Evolutionary conservation across 2,113 vertebrate genomes (phyloP).

Genomic region (Spea bombifrons): DNA sequence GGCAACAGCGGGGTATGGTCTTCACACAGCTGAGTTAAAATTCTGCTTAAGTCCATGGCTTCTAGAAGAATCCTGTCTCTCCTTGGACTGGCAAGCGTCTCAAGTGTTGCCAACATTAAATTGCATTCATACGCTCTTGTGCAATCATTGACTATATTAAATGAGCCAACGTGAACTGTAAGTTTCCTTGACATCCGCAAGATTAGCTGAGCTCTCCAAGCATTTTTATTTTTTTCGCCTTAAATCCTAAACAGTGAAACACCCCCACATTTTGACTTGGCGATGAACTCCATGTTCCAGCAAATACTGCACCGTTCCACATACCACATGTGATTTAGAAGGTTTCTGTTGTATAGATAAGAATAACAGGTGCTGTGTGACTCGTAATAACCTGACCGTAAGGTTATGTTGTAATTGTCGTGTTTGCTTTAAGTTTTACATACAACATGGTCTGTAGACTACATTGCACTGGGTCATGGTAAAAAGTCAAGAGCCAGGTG

Average conservation of each 20-base stretch:
- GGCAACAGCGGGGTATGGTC: not conserved
- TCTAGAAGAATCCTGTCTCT: conserved; percentile 11
- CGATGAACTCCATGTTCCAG: conserved; percentile 16
- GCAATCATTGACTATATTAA: not conserved
- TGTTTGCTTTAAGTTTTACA: not conserved
- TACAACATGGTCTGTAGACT: not conserved
- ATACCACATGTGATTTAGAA: conserved; percentile 32
- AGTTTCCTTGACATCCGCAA: conserved; percentile 5
- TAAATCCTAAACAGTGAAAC: not conserved
- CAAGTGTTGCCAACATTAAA: conserved; percentile 2
- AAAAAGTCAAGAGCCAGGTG: not conserved
- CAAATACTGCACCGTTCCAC: not conserved
- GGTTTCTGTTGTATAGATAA: conserved; percentile 9
- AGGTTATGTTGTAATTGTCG: conserved; percentile 13
- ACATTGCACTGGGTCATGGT: not conserved
- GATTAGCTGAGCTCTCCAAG: conserved; percentile 2
- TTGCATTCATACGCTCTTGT: conserved; percentile 20
- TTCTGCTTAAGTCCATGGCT: not conserved
- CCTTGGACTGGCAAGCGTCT: not conserved
- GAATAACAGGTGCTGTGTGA: conserved; percentile 25
- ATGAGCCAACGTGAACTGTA: not conserved
- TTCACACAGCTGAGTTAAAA: not conserved
- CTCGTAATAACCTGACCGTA: conserved; percentile 3
- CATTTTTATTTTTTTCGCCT: not conserved
- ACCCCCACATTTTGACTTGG: conserved; percentile 14